Evolutionary conservation across 2,797 vertebrate genomes (phyloP), one percentile per base, ranked within the genome.

Genomic region (Falco novaeseelandiae): DNA sequence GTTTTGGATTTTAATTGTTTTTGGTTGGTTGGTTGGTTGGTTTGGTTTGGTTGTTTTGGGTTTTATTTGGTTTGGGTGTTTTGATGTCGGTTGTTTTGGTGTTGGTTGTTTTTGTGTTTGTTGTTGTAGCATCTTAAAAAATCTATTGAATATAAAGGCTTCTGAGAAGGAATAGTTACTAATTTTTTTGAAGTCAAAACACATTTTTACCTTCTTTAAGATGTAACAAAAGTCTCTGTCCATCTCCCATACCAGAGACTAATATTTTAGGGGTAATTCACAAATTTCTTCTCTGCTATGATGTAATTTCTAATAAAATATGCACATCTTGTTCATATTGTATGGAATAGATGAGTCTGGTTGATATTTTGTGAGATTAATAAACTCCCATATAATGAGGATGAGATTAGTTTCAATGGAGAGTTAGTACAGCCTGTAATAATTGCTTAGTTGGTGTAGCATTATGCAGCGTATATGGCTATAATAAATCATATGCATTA

Each of bases 401-500:
- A 54, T 59, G 34, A 67, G 40, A 92, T 87, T 65, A 73, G 9
- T 12, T 91, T 90, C 83, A 80, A 14, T 83, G 42, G 51, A 87
- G 36, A 71, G 22, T 23, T 91, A 83, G 90, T 83, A 42, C 12
- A 82, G 65, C 12, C 36, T 44, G 36, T 32, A 81, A 48, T 78
- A 92, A 52, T 20, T 87, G 54, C 73, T 59, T 52, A 65, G 27
- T 42, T 82, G 40, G 21, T 57, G 27, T 15, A 73, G n/a, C n/a
- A 83, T 92, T 97, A 73, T 80, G 36, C 16, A 63, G 10, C 87
- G 14, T 72, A 84, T 63, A 46, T 25, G 87, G 12, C 22, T 74
- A 25, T 72, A 76, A 93, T 96, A 79, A 93, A 95, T 96, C 67
- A 93, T 34, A 58, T 0, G 8, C 14, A 42, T 91, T 90, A 93